Conservation (phyloP, 2,797 vertebrate genomes). For the Miichthys miiuy region DNA sequence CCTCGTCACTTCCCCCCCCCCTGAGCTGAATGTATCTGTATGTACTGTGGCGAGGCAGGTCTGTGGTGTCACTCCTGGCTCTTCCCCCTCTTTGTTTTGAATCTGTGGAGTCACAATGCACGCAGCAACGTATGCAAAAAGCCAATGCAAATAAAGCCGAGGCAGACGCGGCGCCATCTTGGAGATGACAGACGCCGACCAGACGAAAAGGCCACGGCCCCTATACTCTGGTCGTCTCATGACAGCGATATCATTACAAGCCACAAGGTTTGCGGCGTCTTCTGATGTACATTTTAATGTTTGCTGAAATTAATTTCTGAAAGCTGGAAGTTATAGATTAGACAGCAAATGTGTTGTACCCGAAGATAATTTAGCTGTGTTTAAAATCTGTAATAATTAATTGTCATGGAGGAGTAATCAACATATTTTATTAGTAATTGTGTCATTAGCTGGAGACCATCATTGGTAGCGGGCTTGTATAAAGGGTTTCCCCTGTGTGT, state of each 20-base stretch:
- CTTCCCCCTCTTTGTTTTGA: slow-evolving; percentile 65
- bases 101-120: slow-evolving; percentile 71
- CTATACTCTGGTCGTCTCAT: slow-evolving; percentile 61
- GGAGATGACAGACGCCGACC: slow-evolving; percentile 78
- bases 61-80: slow-evolving; percentile 54
- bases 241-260: slow-evolving; percentile 66
- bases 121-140: slow-evolving; percentile 70
- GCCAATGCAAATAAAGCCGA: slow-evolving; percentile 75
- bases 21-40: slow-evolving; percentile 46
- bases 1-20: slow-evolving; percentile 61
- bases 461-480: slow-evolving; percentile 39
- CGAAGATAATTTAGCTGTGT: background rate
- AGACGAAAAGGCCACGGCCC: slow-evolving; percentile 80
- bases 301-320: slow-evolving; percentile 20
- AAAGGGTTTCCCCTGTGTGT: slow-evolving; percentile 51
- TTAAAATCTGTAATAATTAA: background rate
- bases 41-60: slow-evolving; percentile 37
- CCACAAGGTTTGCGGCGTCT: slow-evolving; percentile 48
- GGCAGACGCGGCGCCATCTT: slow-evolving; percentile 76
- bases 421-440: slow-evolving; percentile 36
- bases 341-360: background rate
- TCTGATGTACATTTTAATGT: slow-evolving; percentile 38
- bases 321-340: background rate
- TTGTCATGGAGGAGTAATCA: slow-evolving; percentile 28
- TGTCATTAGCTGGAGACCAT: slow-evolving; percentile 43